Evolutionary conservation across 2,888 invertebrate species (phyloP).

Genomic region (Steinernema hermaphroditum): DNA sequence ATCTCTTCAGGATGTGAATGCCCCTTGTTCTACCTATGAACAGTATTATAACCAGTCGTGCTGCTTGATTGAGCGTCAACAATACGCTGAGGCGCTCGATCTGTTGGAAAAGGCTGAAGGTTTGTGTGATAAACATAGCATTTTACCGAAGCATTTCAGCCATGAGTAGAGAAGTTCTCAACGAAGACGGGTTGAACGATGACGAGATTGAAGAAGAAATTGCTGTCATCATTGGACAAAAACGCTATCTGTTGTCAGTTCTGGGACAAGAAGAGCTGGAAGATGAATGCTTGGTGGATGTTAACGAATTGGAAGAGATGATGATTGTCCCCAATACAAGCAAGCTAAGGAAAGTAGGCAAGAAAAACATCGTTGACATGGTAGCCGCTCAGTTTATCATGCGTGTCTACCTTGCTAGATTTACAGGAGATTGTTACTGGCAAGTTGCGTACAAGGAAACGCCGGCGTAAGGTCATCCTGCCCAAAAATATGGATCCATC

Average conservation of each 20-base stretch:
- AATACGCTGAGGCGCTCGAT: constrained; percentile 77
- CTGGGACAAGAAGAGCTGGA: constrained; percentile 42
- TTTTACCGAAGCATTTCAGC: constrained; percentile 68
- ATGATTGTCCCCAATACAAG: constrained; percentile 12
- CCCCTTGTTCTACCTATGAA: constrained; percentile 78
- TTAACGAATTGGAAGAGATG: constrained; percentile 55
- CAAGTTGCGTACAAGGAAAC: constrained; percentile 52
- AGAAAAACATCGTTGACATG: constrained; percentile 33
- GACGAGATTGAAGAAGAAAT: constrained; percentile 93
- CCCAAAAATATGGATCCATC: constrained; percentile 87
- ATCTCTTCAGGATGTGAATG: constrained; percentile 28
- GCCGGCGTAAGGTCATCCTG: constrained; percentile 70
- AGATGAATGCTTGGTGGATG: constrained; percentile 70
- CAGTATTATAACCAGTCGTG: constrained; percentile 88
- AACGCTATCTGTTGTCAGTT: constrained; percentile 71
- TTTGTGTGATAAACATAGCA: constrained; percentile 50
- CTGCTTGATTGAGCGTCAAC: constrained; percentile 74
- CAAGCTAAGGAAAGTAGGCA: background rate
- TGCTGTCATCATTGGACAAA: constrained; percentile 85
- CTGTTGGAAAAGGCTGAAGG: constrained; percentile 73
- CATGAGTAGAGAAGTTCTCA: constrained; percentile 79
- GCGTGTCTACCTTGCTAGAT: too few relatives aligned
- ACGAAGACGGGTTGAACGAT: constrained; percentile 79
- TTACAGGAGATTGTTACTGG: constrained; percentile 58
- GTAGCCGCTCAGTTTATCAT: constrained; percentile 32